phyloP scores from a whole-genome alignment of 2,888 invertebrate genomes.

The Melieria picta region DNA sequence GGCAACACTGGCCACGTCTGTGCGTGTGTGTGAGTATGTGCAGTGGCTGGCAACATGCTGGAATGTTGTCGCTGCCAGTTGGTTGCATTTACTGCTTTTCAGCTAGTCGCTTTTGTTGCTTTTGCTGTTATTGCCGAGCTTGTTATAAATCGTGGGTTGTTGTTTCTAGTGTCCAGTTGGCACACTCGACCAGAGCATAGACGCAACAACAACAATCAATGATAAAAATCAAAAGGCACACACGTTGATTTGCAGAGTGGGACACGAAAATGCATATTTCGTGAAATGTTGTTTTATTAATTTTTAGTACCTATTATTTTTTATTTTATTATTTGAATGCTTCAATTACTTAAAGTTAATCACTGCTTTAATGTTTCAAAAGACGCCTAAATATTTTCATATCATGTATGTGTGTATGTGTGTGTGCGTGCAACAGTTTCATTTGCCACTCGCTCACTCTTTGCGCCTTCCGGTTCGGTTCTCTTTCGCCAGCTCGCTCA shows the following conservation, averaged over 20 bases:
- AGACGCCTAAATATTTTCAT: not conserved
- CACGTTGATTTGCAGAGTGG: not conserved
- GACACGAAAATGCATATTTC: not conserved
- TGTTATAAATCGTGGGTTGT: slow-evolving; percentile 4
- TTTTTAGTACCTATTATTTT: too few relatives aligned
- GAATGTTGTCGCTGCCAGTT: slow-evolving; percentile 43
- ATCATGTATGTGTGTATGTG: not conserved
- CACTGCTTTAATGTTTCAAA: too few relatives aligned
- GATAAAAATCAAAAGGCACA: not conserved
- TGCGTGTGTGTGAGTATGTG: slow-evolving; percentile 6
- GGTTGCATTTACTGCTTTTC: slow-evolving; percentile 24
- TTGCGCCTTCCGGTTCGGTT: not conserved
- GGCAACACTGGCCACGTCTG: not conserved
- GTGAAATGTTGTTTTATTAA: too few relatives aligned
- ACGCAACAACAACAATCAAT: too few relatives aligned
- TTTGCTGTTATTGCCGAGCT: slow-evolving; percentile 11
- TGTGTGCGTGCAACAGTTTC: slow-evolving; percentile 5
- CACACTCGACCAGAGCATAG: not conserved
- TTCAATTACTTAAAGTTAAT: too few relatives aligned
- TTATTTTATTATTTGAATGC: too few relatives aligned
- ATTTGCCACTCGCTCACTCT: not conserved
- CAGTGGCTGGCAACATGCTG: slow-evolving; percentile 40
- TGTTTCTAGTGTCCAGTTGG: not conserved
- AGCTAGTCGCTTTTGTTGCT: slow-evolving; percentile 6
- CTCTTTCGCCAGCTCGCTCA: not conserved